Percentiles rank a stretch among this genome's conserved stretches.
Conservation (phyloP, 2,797 vertebrate species). For the Eulemur coronatus region DNA sequence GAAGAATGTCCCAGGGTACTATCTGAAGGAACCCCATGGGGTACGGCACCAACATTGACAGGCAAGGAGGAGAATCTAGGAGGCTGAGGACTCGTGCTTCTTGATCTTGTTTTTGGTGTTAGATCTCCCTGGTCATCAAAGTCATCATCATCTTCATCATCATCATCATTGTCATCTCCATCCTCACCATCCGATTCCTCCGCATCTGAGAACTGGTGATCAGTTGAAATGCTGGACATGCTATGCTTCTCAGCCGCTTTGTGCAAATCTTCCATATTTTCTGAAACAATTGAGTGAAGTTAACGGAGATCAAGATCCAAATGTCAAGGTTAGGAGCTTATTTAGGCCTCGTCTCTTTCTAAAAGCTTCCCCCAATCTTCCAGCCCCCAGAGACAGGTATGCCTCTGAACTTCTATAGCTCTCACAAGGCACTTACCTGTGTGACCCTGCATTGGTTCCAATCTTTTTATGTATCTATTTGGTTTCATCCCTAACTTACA, state of each 20-base stretch:
- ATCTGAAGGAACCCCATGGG: conserved; percentile 87
- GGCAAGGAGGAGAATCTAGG: conserved; percentile 90
- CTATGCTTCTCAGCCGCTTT: conserved; percentile 90
- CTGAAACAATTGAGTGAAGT: conserved; percentile 78
- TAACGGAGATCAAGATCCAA: neutral
- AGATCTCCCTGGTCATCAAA: conserved; percentile 97
- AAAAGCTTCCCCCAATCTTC: neutral
- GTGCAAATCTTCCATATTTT: conserved; percentile 92
- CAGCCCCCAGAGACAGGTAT: neutral
- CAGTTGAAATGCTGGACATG: conserved; percentile 85
- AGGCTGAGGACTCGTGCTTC: conserved; percentile 96
- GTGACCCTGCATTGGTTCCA: neutral
- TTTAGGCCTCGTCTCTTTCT: neutral
- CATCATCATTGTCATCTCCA: conserved; percentile 95
- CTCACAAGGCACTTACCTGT: neutral
- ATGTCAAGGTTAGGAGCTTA: neutral
- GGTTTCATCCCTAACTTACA: neutral
- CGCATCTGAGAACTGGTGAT: conserved; percentile 97
- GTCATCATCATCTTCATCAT: conserved; percentile 96
- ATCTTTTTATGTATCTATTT: neutral
- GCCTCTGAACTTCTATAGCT: neutral
- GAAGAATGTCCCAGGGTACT: conserved; percentile 89
- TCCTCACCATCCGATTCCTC: conserved; percentile 97
- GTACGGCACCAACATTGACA: conserved; percentile 87
- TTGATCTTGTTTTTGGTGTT: conserved; percentile 95